Evolutionary conservation across 2,797 vertebrate genomes (phyloP), one percentile per base, ranked within the genome.

Genomic region (Anolis apletophallus): DNA sequence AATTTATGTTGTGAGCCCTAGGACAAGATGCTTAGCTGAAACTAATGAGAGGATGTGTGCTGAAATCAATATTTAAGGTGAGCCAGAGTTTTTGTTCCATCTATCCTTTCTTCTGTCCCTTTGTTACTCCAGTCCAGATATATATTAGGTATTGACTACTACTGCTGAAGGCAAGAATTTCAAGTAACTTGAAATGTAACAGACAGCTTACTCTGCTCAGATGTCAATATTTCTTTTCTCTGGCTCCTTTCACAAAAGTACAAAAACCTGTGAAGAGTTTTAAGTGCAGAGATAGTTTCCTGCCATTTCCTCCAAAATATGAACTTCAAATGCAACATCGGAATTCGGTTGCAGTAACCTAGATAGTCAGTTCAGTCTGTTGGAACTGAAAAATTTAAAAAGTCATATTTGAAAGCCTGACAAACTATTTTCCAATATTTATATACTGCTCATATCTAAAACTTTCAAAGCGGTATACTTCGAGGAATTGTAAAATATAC

Each of bases 311-410:
- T 21, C 92, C 86, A 81, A 0, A 46, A 86, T 80, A 34, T 73
- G 34, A 79, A 87, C 77, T 93, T 93, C 64, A 90, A n/a, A 2
- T 46, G 57, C 54, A 71, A 82, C 87, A 81, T 68, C 21, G 16
- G 29, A 26, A 17, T 69, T 69, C 32, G 7, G 16, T 14, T 69
- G 68, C n/a, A 34, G 7, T 19, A 69, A 34, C 7, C 68, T 17
- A 69, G 68, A 34, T 32, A 17, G n/a, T 17, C 68, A 34, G 13
- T 14, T 32, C 2, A 69, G 32, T 34, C 16, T 32, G 32, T 34
- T 17, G n/a, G 13, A 34, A 69, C n/a, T 46, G 46, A 69, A 17
- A 69, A 69, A 34, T 14, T 32, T 69, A 17, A 32, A 29, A 26
- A 64, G 9, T 3, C 3, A 7, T 64, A 64, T 64, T 5, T 64